Evolutionary conservation across 2,888 invertebrate genomes (phyloP), one percentile per base, ranked within the genome.

Genomic region (Neuroscelio doddi): DNA sequence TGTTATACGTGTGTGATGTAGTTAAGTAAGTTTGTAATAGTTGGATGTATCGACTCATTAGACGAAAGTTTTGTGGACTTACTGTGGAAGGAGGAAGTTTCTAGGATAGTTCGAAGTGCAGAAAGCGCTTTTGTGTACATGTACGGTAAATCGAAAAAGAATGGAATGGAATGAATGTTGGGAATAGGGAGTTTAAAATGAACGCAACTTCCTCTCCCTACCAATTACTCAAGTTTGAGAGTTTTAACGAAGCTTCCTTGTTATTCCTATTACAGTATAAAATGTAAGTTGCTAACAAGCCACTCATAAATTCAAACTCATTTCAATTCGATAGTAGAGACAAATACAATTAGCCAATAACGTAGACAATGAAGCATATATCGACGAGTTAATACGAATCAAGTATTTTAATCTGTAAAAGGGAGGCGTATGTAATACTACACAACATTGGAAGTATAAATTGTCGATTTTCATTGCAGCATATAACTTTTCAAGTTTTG

Each of bases 161-260:
- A 55, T 46, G 39, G 26, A 30, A 45, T 30, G 24, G 12, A 50
- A 50, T 9, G 38, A 38, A 30, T 44, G 38, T 24, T 38, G n/a
- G n/a, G 8, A 32, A 45, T 45, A 30, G 10, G 42, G 42, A 50
- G 41, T 50, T 45, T 26, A 46, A 34, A 52, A 41, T 29, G 42
- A 45, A 55, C n/a, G 34, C 24, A 30, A 29, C 46, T 44, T 45
- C 44, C 57, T 52, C 45, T 42, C 52, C 58, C 56, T 62, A 62
- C 69, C 72, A 74, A 74, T 74, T 72, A 74, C 72, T 74, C 68
- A 64, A 70, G 68, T 69, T 70, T 58, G 63, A 71, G 42, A 72
- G 74, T 71, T 72, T 72, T 68, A 51, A 63, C 57, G 63, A 59
- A 64, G 47, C 61, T 39, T 39, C 58, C 50, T 41, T 42, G 45